A percentile compares a stretch with the other conserved stretches of the same genome.
Conservation (phyloP, 2,113 vertebrate species). For the Sinocyclocheilus maitianheensis region DNA sequence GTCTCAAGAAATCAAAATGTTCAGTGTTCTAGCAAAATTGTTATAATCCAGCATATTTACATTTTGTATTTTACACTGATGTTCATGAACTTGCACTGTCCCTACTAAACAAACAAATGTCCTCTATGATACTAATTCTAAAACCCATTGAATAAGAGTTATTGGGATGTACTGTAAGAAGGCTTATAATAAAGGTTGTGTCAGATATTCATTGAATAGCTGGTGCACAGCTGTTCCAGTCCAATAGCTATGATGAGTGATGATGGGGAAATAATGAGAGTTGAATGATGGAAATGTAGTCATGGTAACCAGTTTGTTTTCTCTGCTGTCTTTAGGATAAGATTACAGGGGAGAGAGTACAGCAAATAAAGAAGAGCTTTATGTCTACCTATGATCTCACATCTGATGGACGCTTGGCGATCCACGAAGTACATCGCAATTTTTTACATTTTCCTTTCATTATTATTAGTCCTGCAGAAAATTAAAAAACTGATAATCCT, state of each 20-base stretch:
- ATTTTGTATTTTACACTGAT: neutral
- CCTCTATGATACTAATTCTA: too few relatives aligned
- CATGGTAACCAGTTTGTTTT: conserved; percentile 40
- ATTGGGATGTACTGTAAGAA: neutral
- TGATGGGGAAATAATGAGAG: neutral
- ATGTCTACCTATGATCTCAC: conserved; percentile 78
- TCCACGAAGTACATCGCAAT: conserved; percentile 84
- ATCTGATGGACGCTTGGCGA: conserved; percentile 82
- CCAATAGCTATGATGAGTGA: neutral
- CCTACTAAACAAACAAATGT: neutral
- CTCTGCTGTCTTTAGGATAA: conserved; percentile 68
- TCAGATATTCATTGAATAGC: neutral
- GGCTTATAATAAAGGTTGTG: neutral
- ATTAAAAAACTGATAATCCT: neutral
- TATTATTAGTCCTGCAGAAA: neutral
- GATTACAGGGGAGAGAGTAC: conserved; percentile 78
- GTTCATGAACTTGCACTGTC: neutral
- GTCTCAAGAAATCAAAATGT: neutral
- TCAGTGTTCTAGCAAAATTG: neutral
- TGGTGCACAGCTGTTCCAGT: neutral
- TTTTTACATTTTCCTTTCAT: neutral
- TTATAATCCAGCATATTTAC: neutral
- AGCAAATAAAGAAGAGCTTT: conserved; percentile 82
- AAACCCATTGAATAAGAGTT: too few relatives aligned
- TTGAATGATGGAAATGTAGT: conserved; percentile 17